Percentiles rank a stretch among this genome's conserved stretches.
Conservation (phyloP, 2,797 vertebrate species). For the Mastacembelus armatus region DNA sequence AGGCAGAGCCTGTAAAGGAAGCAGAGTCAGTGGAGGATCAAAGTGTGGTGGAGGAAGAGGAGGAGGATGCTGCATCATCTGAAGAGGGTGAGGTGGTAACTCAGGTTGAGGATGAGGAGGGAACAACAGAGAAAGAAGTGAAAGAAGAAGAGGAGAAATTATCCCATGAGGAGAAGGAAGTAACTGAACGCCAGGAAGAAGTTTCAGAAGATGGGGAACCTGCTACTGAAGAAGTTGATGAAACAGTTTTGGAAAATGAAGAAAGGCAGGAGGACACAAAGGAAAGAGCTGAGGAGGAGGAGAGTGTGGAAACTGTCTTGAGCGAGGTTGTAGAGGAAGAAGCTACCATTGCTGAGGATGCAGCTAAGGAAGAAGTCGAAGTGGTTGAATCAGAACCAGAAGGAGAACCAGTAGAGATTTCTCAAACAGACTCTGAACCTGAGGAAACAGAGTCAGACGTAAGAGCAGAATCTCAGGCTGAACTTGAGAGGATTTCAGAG, state of each 20-base stretch:
- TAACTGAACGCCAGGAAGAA: conserved; percentile 24
- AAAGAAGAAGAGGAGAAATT: conserved; percentile 21
- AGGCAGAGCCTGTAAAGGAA: conserved; percentile 18
- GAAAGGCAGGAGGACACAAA: conserved; percentile 31
- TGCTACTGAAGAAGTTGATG: conserved; percentile 16
- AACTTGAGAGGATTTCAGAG: conserved; percentile 12
- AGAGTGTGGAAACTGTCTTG: not conserved
- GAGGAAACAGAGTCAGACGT: conserved; percentile 9
- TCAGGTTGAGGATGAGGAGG: conserved; percentile 33
- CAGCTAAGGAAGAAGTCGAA: not conserved
- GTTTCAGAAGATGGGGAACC: conserved; percentile 18
- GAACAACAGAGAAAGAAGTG: conserved; percentile 14
- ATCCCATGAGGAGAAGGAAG: conserved; percentile 34
- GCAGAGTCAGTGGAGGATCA: conserved; percentile 28
- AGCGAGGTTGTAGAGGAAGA: not conserved
- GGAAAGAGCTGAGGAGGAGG: conserved; percentile 15
- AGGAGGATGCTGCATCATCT: conserved; percentile 8
- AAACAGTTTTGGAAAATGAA: conserved; percentile 16
- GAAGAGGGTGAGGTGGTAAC: conserved; percentile 31
- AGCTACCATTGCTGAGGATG: not conserved
- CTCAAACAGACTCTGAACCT: conserved; percentile 25
- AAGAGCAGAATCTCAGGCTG: conserved; percentile 5
- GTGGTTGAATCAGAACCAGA: conserved; percentile 24
- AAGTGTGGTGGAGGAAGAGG: conserved; percentile 23
- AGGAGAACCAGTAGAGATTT: conserved; percentile 2